A percentile compares a stretch with the other conserved stretches of the same genome.
These are phyloP conservation scores for Poecile montanus DNA, from an alignment of 2,797 vertebrate species.

Conservation along the genomic window DNA sequence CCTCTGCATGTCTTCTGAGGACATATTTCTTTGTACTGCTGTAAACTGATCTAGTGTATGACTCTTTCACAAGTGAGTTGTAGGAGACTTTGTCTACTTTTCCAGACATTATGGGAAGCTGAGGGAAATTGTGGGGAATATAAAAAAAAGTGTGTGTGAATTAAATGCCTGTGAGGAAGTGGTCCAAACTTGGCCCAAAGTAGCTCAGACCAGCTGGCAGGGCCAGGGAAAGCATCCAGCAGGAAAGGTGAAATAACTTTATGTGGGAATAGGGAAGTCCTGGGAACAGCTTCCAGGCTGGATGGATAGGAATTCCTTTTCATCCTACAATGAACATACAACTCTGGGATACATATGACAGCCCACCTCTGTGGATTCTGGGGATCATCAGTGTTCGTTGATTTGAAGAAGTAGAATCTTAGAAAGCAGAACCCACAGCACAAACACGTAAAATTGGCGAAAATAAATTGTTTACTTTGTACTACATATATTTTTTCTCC, in stretches of 20 bases:
- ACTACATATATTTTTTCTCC: background rate
- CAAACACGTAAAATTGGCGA: background rate
- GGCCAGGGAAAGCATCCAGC: background rate
- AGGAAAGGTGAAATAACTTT: background rate
- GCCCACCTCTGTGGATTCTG: background rate
- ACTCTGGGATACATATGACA: background rate
- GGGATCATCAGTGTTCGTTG: background rate
- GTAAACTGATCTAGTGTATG: constrained; percentile 24
- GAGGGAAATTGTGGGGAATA: background rate
- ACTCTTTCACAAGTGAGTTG: background rate
- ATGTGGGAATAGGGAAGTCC: background rate
- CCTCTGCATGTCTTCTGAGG: background rate
- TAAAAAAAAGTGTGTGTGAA: background rate
- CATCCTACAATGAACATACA: background rate
- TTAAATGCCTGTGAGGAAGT: background rate
- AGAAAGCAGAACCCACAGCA: background rate
- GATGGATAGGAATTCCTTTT: background rate
- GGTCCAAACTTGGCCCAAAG: background rate
- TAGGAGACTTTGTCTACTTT: constrained; percentile 36
- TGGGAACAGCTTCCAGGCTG: background rate
- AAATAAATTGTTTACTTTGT: background rate
- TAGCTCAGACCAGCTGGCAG: background rate
- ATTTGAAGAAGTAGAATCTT: background rate
- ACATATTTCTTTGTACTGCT: constrained; percentile 29
- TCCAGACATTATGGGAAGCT: constrained; percentile 37